Percentiles rank a stretch among this genome's conserved stretches.
Evolutionary conservation across 2,797 vertebrate genomes (phyloP).

Genomic region (Crocidura indochinensis): DNA sequence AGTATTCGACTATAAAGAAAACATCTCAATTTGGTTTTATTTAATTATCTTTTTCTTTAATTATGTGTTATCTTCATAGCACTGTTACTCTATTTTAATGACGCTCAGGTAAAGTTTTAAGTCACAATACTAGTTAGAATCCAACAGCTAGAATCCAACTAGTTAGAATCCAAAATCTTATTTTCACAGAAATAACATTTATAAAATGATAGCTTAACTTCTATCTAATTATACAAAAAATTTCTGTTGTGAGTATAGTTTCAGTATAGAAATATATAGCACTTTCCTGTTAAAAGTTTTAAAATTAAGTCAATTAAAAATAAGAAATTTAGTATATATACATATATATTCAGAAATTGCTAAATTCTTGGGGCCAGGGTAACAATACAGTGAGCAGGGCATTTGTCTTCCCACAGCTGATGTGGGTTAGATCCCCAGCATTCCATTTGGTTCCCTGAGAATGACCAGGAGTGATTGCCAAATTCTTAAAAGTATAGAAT

Average conservation of each 20-base stretch:
- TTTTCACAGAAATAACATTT: constrained; percentile 48
- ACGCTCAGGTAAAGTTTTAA: not conserved
- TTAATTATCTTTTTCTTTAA: not conserved
- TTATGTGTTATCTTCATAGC: not conserved
- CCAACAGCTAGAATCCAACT: not conserved
- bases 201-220: constrained; percentile 1
- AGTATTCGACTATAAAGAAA: not conserved
- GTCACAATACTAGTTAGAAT: not conserved
- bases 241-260: constrained; percentile 41
- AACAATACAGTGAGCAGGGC: no score
- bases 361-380: not conserved
- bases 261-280: not conserved
- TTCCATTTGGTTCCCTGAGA: no score
- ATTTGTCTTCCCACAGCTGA: no score
- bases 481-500: not conserved
- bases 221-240: not conserved
- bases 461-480: not conserved
- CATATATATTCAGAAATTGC: constrained; percentile 13
- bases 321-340: constrained; percentile 9
- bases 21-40: not conserved
- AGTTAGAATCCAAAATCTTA: constrained; percentile 15
- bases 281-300: constrained; percentile 57
- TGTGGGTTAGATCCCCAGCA: no score
- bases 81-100: not conserved
- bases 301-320: constrained; percentile 31